Percentiles rank a stretch among this genome's conserved stretches.
Conservation (phyloP, 2,113 vertebrate genomes). For the Brachyistius frenatus region DNA sequence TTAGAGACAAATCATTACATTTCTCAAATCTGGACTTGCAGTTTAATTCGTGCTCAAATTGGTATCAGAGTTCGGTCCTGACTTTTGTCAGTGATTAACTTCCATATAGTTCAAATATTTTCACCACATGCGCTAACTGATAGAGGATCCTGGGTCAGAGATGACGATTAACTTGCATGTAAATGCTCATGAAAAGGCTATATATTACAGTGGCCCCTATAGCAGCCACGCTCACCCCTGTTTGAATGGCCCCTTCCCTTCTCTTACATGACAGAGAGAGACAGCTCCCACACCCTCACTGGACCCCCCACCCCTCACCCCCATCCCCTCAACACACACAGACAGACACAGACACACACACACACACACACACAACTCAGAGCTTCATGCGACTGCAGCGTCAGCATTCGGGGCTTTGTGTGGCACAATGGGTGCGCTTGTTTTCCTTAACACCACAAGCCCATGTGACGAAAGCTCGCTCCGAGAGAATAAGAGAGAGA, state of each 20-base stretch:
- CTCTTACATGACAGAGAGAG: constrained; percentile 69
- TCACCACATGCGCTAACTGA: background rate
- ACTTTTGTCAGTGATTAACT: background rate
- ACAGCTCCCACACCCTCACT: constrained; percentile 33
- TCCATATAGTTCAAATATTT: background rate
- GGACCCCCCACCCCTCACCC: constrained; percentile 9
- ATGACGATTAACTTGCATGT: background rate
- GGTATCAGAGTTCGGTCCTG: too few relatives aligned
- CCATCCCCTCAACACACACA: background rate
- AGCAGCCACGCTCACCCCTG: background rate
- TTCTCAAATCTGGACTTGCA: background rate
- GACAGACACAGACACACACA: constrained; percentile 27
- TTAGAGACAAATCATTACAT: background rate
- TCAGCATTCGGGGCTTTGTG: constrained; percentile 87
- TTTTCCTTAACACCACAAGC: constrained; percentile 84
- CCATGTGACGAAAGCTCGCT: constrained; percentile 84
- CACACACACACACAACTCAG: constrained; percentile 33
- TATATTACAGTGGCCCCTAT: background rate
- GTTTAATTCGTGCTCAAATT: background rate
- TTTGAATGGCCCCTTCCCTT: constrained; percentile 64
- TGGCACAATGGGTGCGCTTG: constrained; percentile 84
- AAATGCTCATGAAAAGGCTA: background rate
- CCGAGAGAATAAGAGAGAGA: constrained; percentile 70
- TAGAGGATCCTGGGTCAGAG: background rate
- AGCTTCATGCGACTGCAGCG: constrained; percentile 81